Evolutionary conservation across 2,888 invertebrate genomes (phyloP), one percentile per base, ranked within the genome.

Genomic region (Monoplex corrugatus): DNA sequence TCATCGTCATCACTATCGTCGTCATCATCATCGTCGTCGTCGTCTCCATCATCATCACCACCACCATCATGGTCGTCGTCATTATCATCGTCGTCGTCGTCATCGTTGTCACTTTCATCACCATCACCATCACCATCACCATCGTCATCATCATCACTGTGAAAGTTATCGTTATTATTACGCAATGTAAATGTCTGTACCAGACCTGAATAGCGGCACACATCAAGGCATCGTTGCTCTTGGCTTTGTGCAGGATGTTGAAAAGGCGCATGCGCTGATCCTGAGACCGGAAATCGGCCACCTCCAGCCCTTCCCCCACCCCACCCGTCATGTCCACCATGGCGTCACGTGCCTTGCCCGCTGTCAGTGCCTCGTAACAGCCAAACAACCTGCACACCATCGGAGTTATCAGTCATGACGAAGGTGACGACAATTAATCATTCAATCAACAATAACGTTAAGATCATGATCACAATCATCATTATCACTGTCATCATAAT

Each of bases 261-360:
- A 94, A 94, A 75, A 94, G 90, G 88, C 92, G 91, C 89, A 90
- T 92, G 78, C 90, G 92, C 44, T 92, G 89, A 45, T 94, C 93
- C 43, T 93, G 92, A 23, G 94, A 90, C 35, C 90, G 91, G 86
- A 92, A 94, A 35, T 94, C 93, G 0, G 87, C 92, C 57, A 96
- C 90, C 84, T 95, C 94, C 84, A 96, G 93, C 32, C 96, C 93
- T 92, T 96, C 96, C 0, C 96, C 96, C 13, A 96, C 94, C 0
- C 96, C 96, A 0, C 95, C 96, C 0, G 99, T 99, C 96, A 99
- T 99, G 96, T 99, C 99, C 96, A 99, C 99, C 98, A 99, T 98
- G 0, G 99, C 99, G 96, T 99, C 99, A 94, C 98, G 98, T 0
- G 99, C 99, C 0, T 98, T 98, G 28, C 99, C 99, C n/a, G 99